Conservation (phyloP, 2,888 invertebrate genomes). For the Euplexia lucipara region DNA sequence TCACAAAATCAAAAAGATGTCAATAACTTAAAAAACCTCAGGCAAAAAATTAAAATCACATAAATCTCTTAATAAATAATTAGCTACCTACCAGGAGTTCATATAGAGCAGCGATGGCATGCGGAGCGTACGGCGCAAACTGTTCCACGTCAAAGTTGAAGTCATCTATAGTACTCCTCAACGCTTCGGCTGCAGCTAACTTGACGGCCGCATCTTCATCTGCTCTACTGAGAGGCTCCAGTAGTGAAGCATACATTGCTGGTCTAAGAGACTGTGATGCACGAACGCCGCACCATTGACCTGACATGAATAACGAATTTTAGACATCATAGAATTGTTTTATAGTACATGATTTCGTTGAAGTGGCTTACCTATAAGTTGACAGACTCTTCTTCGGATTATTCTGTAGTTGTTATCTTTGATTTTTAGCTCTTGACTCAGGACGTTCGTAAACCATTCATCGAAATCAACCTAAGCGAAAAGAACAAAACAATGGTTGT, state of each 20-base stretch:
- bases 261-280: conserved; percentile 95
- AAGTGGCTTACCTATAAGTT: conserved; percentile 93
- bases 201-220: conserved; percentile 97
- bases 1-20: too few relatives aligned
- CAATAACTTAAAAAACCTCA: too few relatives aligned
- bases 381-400: conserved; percentile 95
- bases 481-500: conserved; percentile 20
- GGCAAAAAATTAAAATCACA: too few relatives aligned
- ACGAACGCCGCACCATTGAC: conserved; percentile 95
- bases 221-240: conserved; percentile 92
- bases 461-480: conserved; percentile 96
- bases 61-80: neutral
- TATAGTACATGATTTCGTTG: too few relatives aligned
- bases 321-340: too few relatives aligned
- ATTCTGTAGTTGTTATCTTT: conserved; percentile 96
- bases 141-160: conserved; percentile 97
- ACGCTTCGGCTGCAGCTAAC: conserved; percentile 96
- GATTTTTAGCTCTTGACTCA: conserved; percentile 95
- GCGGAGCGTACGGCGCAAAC: conserved; percentile 96
- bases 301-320: conserved; percentile 66
- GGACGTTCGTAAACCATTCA: conserved; percentile 96
- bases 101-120: conserved; percentile 95
- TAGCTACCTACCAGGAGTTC: conserved; percentile 92
- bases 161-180: conserved; percentile 96
- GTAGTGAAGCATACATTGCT: conserved; percentile 94